phyloP scores from a whole-genome alignment of 1,140 invertebrate genomes.

The Berghia stephanieae region DNA sequence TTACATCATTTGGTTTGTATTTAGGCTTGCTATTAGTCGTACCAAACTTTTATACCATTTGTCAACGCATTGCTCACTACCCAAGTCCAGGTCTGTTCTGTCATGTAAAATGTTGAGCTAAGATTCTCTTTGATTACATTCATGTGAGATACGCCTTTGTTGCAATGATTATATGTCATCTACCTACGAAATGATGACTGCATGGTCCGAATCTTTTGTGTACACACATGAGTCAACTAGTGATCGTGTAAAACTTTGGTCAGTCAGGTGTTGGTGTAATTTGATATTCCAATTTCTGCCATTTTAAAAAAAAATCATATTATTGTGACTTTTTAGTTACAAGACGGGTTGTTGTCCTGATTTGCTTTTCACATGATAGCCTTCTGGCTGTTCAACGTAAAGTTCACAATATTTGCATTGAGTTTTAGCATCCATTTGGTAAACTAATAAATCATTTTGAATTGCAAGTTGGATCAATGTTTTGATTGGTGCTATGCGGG shows the following conservation, averaged over 20 bases:
- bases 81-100: conserved; percentile 24
- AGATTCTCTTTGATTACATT: conserved; percentile 14
- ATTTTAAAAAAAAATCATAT: conserved; percentile 42
- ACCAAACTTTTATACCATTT: conserved; percentile 27
- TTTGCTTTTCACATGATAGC: conserved; percentile 17
- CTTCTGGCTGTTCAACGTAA: conserved; percentile 40
- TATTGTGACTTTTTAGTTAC: too few species aligned
- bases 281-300: conserved; percentile 40
- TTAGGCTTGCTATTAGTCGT: conserved; percentile 34
- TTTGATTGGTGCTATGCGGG: conserved; percentile 41
- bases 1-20: conserved; percentile 26
- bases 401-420: conserved; percentile 43
- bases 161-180: conserved; percentile 36
- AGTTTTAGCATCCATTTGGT: conserved; percentile 49
- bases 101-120: conserved; percentile 26
- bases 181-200: conserved; percentile 43
- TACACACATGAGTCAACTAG: conserved; percentile 42
- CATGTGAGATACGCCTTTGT: conserved; percentile 3
- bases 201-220: conserved; percentile 30
- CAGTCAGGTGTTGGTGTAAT: conserved; percentile 60
- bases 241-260: conserved; percentile 55
- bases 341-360: conserved; percentile 39
- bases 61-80: too few species aligned
- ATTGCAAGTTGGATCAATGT: conserved; percentile 40
- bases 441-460: conserved; percentile 31